Conservation (phyloP, 2,888 invertebrate genomes). For the Netelia melanura region DNA sequence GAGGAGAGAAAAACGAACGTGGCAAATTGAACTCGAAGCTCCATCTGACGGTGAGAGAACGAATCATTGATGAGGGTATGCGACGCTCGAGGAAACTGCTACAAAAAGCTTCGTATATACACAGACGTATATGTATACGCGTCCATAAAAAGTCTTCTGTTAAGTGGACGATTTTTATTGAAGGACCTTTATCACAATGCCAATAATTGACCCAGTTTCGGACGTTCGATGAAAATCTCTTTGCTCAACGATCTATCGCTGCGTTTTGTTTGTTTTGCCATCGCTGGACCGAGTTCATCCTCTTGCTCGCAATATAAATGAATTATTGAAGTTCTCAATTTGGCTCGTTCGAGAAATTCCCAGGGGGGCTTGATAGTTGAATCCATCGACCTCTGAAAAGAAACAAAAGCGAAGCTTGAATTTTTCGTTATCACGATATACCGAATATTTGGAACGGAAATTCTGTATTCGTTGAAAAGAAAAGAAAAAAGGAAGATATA, state of each 20-base stretch:
- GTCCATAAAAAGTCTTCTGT: not conserved
- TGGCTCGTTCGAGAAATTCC: not conserved
- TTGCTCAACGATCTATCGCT: constrained; percentile 33
- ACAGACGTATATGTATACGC: not conserved
- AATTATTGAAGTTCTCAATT: constrained; percentile 33
- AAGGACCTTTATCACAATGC: constrained; percentile 8
- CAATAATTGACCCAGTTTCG: constrained; percentile 55
- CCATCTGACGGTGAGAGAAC: not conserved
- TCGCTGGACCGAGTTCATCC: constrained; percentile 6
- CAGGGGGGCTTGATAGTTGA: constrained; percentile 11
- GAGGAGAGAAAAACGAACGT: not conserved
- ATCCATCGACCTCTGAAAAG: constrained; percentile 32
- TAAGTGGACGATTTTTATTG: constrained; percentile 31
- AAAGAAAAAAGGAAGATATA: not conserved
- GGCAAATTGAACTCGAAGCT: not conserved
- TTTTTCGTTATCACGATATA: not conserved
- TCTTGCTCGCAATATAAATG: constrained; percentile 15
- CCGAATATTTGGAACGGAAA: not conserved
- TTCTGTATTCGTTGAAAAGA: not conserved
- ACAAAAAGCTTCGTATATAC: not conserved
- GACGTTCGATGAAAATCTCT: constrained; percentile 23
- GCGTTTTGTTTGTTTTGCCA: constrained; percentile 5
- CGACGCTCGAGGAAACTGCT: not conserved
- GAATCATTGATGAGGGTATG: constrained; percentile 25
- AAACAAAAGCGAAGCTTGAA: constrained; percentile 5